Percentiles rank a stretch among this genome's conserved stretches.
Evolutionary conservation across 2,797 vertebrate genomes (phyloP).

Genomic region (Coendou prehensilis): DNA sequence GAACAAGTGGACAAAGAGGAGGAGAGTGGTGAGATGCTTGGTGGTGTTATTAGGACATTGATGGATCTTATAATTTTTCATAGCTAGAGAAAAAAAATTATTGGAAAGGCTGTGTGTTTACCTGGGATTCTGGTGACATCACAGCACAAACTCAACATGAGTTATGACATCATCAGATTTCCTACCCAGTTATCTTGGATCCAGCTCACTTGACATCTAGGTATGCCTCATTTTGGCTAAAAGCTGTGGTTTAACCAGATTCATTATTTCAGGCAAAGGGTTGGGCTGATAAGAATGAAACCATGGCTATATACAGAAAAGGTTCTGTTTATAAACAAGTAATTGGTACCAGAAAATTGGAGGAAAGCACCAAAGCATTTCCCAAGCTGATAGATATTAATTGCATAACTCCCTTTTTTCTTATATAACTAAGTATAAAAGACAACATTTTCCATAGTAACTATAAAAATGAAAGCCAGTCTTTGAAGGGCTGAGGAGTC

Average conservation of each 20-base stretch:
- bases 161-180: slow-evolving; percentile 84
- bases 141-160: slow-evolving; percentile 81
- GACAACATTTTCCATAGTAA: slow-evolving; percentile 88
- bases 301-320: slow-evolving; percentile 90
- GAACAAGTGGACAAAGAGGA: slow-evolving; percentile 58
- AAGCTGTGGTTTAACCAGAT: slow-evolving; percentile 86
- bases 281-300: slow-evolving; percentile 86
- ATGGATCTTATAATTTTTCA: slow-evolving; percentile 70
- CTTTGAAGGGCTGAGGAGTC: slow-evolving; percentile 90
- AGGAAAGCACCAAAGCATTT: slow-evolving; percentile 92
- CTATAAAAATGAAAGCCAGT: slow-evolving; percentile 92
- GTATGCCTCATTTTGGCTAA: slow-evolving; percentile 86
- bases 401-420: slow-evolving; percentile 93
- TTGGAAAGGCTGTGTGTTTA: slow-evolving; percentile 81
- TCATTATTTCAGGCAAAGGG: slow-evolving; percentile 85
- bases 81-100: slow-evolving; percentile 26
- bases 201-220: slow-evolving; percentile 84
- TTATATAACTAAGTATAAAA: slow-evolving; percentile 92
- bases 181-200: slow-evolving; percentile 78
- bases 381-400: slow-evolving; percentile 92
- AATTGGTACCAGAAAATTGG: slow-evolving; percentile 93
- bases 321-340: slow-evolving; percentile 91
- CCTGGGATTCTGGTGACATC: slow-evolving; percentile 82
- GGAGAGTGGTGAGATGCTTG: not conserved
- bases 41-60: slow-evolving; percentile 79